Conservation (phyloP, 2,888 invertebrate genomes). For the Apodemia hepburni region DNA sequence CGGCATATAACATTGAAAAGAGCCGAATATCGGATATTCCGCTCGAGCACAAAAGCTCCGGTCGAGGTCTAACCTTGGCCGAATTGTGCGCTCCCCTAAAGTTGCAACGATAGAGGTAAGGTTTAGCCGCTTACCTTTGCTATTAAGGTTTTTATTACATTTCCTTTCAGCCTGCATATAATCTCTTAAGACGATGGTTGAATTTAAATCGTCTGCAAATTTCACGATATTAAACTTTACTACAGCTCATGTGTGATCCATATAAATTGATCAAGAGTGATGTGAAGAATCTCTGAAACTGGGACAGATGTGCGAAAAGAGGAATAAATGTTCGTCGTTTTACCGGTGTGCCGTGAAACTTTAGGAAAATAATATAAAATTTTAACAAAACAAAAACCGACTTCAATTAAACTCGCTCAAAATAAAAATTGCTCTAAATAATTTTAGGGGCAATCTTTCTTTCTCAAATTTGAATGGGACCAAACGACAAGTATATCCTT, state of each 20-base stretch:
- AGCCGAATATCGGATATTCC: constrained; percentile 50
- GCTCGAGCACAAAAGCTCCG: constrained; percentile 54
- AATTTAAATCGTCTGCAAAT: not conserved
- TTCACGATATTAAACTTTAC: not conserved
- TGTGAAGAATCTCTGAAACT: no score
- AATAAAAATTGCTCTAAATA: no score
- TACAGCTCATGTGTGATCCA: constrained; percentile 15
- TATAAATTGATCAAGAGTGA: not conserved
- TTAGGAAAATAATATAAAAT: no score
- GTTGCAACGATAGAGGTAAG: constrained; percentile 6
- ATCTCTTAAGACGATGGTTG: not conserved
- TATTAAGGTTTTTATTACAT: constrained; percentile 4
- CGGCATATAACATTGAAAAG: constrained; percentile 47
- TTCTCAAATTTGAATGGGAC: no score
- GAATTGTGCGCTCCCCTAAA: constrained; percentile 30
- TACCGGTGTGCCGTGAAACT: no score
- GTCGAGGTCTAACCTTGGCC: constrained; percentile 72
- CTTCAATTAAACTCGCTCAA: no score
- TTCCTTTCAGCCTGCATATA: not conserved
- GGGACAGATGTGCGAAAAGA: no score
- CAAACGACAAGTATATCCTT: no score
- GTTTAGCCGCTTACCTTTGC: not conserved
- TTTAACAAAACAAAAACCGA: no score
- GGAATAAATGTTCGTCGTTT: no score
- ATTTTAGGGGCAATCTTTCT: no score